Evolutionary conservation across 2,113 vertebrate species (phyloP), one percentile per base, ranked within the genome.

Genomic region (Colinus virginianus): DNA sequence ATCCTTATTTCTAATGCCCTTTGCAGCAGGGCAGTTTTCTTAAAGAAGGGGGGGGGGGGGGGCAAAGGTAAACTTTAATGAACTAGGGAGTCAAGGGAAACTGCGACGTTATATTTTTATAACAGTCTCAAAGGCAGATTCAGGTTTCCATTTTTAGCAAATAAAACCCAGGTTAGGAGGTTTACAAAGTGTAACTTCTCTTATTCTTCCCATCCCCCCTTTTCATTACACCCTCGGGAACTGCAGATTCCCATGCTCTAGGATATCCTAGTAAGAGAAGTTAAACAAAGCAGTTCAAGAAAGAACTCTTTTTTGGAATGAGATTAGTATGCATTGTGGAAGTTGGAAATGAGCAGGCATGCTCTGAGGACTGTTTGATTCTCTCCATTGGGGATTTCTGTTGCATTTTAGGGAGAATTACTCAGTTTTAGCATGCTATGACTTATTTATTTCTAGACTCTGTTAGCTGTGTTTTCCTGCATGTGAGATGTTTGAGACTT

Each of bases 1-100:
- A 48, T 93, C 92, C 92, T 94, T 91, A 87, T 94, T 93, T 88
- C 87, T 87, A 91, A 77, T 94, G 91, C 80, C 86, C 88, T 97
- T 94, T 92, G 83, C 75, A 94, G 76, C 25, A 43, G 38, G 56
- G 93, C 87, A 93, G 88, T 75, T 84, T 90, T 61, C 88, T 94
- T 93, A 83, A 91, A 67, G 63, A 74, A 86, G 63, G 40, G 61
- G 40, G 76, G 36, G 63, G 40, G 61, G 40, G 76, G 36, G 56
- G 76, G 25, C 23, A 9, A 14, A 13, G 26, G 12, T 36, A 51
- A 62, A 38, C 69, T 90, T 78, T 96, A 95, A 95, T 90, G 92
- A 97, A 93, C 59, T 72, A 86, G 80, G 72, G 51, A 95, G 83
- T 71, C 81, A 58, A 88, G 84, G 71, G 81, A 93, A 96, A 77